Evolutionary conservation across 2,888 invertebrate genomes (phyloP).

Genomic region (Netelia melanura): DNA sequence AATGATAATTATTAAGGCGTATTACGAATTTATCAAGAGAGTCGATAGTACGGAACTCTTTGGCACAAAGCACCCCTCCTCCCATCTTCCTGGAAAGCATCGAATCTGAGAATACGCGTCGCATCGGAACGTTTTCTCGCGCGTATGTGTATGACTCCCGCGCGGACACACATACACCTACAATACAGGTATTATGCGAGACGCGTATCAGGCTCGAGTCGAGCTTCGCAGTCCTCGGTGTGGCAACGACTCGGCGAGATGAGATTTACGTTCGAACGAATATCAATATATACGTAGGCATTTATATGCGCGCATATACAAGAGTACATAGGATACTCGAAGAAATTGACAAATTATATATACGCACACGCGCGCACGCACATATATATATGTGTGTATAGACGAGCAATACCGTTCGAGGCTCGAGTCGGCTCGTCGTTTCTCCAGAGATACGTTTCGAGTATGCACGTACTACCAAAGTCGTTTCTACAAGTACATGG

Average conservation of each 20-base stretch:
- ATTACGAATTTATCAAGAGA: not conserved
- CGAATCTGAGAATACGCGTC: slow-evolving; percentile 56
- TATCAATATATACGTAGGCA: not conserved
- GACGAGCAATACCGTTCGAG: slow-evolving; percentile 21
- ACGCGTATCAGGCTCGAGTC: slow-evolving; percentile 66
- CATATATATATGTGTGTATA: slow-evolving; percentile 2
- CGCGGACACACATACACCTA: slow-evolving; percentile 20
- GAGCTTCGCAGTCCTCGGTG: slow-evolving; percentile 46
- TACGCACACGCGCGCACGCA: not conserved
- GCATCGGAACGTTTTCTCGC: slow-evolving; percentile 55
- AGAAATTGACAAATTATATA: slow-evolving; percentile 20
- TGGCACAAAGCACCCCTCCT: not conserved
- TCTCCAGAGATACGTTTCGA: slow-evolving; percentile 19
- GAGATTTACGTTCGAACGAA: slow-evolving; percentile 24
- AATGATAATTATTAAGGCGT: not conserved
- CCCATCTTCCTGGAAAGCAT: slow-evolving; percentile 57
- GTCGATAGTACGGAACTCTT: not conserved
- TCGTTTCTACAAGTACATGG: slow-evolving; percentile 29
- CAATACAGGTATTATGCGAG: slow-evolving; percentile 59
- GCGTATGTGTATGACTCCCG: slow-evolving; percentile 2
- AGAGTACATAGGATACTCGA: not conserved
- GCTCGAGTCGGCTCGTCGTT: slow-evolving; percentile 11
- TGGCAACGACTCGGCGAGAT: slow-evolving; percentile 14
- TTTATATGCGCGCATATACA: slow-evolving; percentile 13
- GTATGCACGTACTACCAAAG: slow-evolving; percentile 9